These are phyloP conservation scores for Echinometra lucunter DNA, from an alignment of 53 echinoderm and acorn worm genomes.

Conservation along the genomic window DNA sequence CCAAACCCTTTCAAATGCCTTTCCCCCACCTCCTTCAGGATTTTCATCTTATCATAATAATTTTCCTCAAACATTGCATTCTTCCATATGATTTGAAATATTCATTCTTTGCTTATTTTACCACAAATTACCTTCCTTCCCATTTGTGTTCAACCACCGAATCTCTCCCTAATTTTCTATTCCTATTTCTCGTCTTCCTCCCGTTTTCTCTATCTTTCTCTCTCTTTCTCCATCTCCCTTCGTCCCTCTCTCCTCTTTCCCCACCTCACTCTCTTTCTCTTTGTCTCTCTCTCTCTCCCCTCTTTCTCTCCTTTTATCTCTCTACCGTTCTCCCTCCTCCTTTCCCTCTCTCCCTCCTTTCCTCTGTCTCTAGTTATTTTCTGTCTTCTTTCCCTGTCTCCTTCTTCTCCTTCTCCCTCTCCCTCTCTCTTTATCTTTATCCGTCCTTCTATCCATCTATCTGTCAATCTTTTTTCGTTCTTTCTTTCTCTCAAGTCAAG, in stretches of 20 bases:
- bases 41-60: too few species aligned
- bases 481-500: neutral
- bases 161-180: too few species aligned
- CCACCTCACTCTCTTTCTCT: neutral
- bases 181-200: too few species aligned
- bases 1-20: too few species aligned
- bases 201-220: neutral
- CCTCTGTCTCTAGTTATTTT: neutral
- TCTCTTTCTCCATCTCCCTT: neutral
- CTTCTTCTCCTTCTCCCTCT: neutral
- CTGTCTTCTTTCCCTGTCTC: too few species aligned
- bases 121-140: too few species aligned
- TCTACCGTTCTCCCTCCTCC: neutral
- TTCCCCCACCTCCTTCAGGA: too few species aligned
- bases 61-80: too few species aligned
- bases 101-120: too few species aligned
- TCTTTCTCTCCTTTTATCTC: neutral
- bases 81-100: too few species aligned
- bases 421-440: neutral
- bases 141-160: too few species aligned
- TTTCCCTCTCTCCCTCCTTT: neutral
- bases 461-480: too few species aligned
- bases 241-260: neutral
- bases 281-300: neutral
- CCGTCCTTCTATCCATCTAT: neutral